Base-by-base conservation (phyloP, 2,888 invertebrate species). In the Synanthedon formicaeformis region DNA sequence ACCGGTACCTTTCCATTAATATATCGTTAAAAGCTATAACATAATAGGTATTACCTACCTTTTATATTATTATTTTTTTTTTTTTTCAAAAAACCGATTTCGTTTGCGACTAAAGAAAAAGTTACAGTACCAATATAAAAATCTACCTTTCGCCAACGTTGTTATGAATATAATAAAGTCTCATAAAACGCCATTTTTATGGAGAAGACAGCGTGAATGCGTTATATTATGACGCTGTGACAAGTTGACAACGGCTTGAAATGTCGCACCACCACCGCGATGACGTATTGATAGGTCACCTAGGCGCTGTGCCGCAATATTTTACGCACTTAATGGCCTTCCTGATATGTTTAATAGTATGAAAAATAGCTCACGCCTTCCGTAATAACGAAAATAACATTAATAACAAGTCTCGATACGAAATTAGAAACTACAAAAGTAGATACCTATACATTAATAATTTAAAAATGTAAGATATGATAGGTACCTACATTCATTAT, bases 281-380 rank as follows among this genome's bases (percentile, higher is more conserved):
- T 71, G 76, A 81, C 71, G 74, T 63, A 66, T 78, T 81, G 74
- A 83, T 75, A 62, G 68, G 34, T 34, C 34, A 58, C 60, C 56
- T 59, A 66, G 67, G 69, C 69, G 80, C 73, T 72, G 75, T 74
- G 77, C 71, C 71, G 59, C 65, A 63, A 63, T 73, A 71, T 75
- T 78, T 79, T 75, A 78, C 69, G 58, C 59, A 59, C 63, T 60
- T 78, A 74, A 80, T 75, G 72, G 62, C 64, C 71, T 62, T 59
- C 68, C 58, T 75, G 72, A 78, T 74, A 73, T 72, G 62, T 77
- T 77, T 78, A 78, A 78, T 76, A 75, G 69, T 66, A 72, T 71
- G 69, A 78, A 74, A 78, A 79, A 65, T 64, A 73, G 68, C 56
- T 2, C 6, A 14, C 13, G 5, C 10, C 45, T 14, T 45, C 45